These are phyloP conservation scores for Urechis unicinctus DNA, from an alignment of 2,888 invertebrate genomes.

Conservation along the genomic window DNA sequence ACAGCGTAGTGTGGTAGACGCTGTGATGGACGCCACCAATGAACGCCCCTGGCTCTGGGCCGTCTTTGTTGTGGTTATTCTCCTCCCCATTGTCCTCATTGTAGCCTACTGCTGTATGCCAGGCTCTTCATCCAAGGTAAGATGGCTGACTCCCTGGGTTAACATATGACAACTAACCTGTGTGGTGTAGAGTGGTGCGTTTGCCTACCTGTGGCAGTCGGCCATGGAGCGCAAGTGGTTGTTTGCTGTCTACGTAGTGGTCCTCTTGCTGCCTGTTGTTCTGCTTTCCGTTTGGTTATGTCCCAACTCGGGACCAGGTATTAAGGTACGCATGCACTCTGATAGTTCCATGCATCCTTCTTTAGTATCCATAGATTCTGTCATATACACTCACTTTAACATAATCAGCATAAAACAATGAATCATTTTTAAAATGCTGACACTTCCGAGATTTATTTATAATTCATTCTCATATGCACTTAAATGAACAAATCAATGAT, in stretches of 20 bases:
- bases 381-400: too few relatives aligned
- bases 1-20: conserved; percentile 40
- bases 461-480: too few relatives aligned
- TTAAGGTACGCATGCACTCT: conserved; percentile 30
- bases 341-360: neutral
- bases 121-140: conserved; percentile 40
- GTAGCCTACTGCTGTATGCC: conserved; percentile 71
- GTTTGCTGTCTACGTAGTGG: conserved; percentile 77
- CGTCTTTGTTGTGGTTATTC: conserved; percentile 70
- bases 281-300: conserved; percentile 77
- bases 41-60: conserved; percentile 90
- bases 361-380: too few relatives aligned
- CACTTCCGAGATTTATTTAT: too few relatives aligned
- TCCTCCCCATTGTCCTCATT: conserved; percentile 71
- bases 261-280: conserved; percentile 71
- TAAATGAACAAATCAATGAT: too few relatives aligned
- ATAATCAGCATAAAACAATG: too few relatives aligned
- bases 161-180: neutral
- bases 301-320: conserved; percentile 35
- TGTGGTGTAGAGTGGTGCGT: conserved; percentile 29
- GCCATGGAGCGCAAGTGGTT: conserved; percentile 84
- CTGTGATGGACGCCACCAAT: conserved; percentile 65
- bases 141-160: too few relatives aligned
- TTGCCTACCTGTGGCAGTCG: conserved; percentile 69
- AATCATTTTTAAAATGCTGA: too few relatives aligned